phyloP scores from a whole-genome alignment of 2,888 invertebrate genomes.

The Odontocolon sp. region DNA sequence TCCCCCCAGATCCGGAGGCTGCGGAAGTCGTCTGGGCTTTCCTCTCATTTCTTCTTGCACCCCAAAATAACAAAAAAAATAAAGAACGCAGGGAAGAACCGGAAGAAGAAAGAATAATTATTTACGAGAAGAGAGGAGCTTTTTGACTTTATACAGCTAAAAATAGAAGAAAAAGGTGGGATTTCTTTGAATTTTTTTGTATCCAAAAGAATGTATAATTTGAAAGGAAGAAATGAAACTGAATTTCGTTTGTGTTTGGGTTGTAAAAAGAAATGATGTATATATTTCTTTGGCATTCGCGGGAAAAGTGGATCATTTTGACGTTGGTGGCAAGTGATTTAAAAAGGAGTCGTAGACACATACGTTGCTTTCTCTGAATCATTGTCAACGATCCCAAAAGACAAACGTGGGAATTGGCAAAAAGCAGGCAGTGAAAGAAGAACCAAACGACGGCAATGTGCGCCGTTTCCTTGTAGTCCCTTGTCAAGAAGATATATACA shows the following conservation, averaged over 20 bases:
- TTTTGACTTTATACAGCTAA: too few relatives aligned
- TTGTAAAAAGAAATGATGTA: too few relatives aligned
- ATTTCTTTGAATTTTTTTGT: not conserved
- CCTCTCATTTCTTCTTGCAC: not conserved
- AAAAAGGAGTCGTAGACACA: too few relatives aligned
- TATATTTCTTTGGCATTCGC: too few relatives aligned
- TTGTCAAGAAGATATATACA: not conserved
- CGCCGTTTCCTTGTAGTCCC: conserved; percentile 5
- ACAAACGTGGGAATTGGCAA: conserved; percentile 50
- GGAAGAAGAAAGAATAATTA: not conserved
- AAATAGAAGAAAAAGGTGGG: not conserved
- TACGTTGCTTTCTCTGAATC: conserved; percentile 35
- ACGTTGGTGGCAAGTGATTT: not conserved
- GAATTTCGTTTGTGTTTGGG: too few relatives aligned
- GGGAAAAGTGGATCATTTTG: too few relatives aligned
- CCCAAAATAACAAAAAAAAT: not conserved
- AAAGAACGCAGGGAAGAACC: not conserved
- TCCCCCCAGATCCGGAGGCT: not conserved
- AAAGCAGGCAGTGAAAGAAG: conserved; percentile 7
- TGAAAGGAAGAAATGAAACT: too few relatives aligned
- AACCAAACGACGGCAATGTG: conserved; percentile 21
- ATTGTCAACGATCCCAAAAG: conserved; percentile 28
- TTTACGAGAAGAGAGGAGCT: too few relatives aligned
- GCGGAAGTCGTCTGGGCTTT: too few relatives aligned
- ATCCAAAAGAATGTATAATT: not conserved